Evolutionary conservation across 2,113 vertebrate genomes (phyloP), one percentile per base, ranked within the genome.

Genomic region (Loxodonta africana): DNA sequence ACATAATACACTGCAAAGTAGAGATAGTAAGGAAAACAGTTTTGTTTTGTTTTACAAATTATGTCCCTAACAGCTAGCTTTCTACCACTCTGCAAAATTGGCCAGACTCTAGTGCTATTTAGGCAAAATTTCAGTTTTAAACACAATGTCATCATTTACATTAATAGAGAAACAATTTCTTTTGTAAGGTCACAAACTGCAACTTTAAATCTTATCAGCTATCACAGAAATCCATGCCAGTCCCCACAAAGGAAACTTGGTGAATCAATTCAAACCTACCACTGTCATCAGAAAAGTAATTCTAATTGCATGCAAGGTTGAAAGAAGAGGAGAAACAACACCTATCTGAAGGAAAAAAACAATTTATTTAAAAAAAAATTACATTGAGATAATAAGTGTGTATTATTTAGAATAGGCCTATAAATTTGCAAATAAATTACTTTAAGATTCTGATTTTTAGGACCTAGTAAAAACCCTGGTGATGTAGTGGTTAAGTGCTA

Each of bases 11-110:
- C 37, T 20, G 8, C 46, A 73, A 76, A 73, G 30, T 74, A 60
- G 69, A 30, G 26, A 60, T n/a, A 73, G 69, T 17, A 65, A 41
- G 15, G 3, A 20, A 53, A 71, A 21, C 65, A 20, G 1, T 44
- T 82, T 91, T 51, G 12, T 26, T 83, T 89, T 33, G 9, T 48
- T 91, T 69, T 78, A 46, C 28, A 82, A 91, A 76, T 53, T 57
- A 12, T 20, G 1, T 67, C 62, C 20, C 8, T 26, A 62, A 44
- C 1, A 10, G 3, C 26, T 37, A 4, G 44, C 63, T 57, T 15
- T 41, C 15, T 33, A 69, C 33, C 28, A 11, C 28, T 41, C 28
- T n/a, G 48, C 53, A 83, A 69, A 86, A 67, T 10, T 21, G 28
- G 10, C 57, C 20, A 69, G 12, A 74, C 18, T 82, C 73, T 14